Evolutionary conservation across 2,113 vertebrate species (phyloP).

Genomic region (human): DNA sequence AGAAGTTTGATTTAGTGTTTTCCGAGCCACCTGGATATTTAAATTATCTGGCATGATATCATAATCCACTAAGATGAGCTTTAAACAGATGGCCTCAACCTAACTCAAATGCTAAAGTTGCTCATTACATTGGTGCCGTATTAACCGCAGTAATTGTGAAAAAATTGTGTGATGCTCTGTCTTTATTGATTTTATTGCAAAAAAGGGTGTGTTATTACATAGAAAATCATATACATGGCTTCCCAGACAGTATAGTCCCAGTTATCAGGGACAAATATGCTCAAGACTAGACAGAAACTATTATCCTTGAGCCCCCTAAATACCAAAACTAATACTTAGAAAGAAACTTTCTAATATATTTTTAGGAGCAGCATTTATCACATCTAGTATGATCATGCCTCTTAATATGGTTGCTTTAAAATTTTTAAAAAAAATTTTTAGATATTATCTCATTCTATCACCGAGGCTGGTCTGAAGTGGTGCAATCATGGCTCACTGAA

Average conservation of each 20-base stretch:
- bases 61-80: not conserved
- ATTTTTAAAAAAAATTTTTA: fast-evolving
- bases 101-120: slow-evolving; percentile 31
- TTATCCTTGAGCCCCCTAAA: not conserved
- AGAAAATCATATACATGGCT: not conserved
- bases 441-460: no score
- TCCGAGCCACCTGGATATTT: not conserved
- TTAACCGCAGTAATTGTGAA: not conserved
- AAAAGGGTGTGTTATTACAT: not conserved
- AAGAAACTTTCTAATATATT: not conserved
- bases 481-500: no score
- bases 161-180: not conserved
- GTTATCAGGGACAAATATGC: not conserved
- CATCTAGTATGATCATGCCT: not conserved
- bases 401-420: not conserved
- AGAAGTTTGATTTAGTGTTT: slow-evolving; percentile 41
- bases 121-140: not conserved
- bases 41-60: slow-evolving; percentile 27
- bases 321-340: not conserved
- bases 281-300: not conserved
- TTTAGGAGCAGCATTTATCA: not conserved
- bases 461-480: no score
- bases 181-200: slow-evolving; percentile 25
- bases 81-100: slow-evolving; percentile 1
- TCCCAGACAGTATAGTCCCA: not conserved